These are phyloP conservation scores for Corythoichthys haematopterus DNA, from an alignment of 2,113 vertebrate species.

Conservation along the genomic window DNA sequence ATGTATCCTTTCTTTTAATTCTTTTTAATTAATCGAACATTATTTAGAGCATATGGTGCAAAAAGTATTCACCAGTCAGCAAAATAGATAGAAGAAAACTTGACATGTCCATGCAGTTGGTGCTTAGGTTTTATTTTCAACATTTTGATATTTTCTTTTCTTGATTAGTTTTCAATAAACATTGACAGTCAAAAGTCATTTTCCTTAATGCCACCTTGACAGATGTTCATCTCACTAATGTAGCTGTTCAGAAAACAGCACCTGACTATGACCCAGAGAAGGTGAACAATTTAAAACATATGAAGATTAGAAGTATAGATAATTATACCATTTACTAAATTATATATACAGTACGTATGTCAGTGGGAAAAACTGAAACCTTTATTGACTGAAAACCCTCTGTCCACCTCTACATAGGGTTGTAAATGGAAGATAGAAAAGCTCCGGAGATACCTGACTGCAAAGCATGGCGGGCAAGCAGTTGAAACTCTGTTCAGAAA, in stretches of 20 bases:
- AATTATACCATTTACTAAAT: no score
- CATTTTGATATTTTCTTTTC: no score
- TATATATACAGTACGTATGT: no score
- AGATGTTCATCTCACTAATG: constrained; percentile 83
- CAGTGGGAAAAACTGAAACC: no score
- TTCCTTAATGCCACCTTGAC: constrained; percentile 39
- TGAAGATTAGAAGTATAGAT: no score
- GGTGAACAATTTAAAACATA: constrained; percentile 52
- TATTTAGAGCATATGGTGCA: neutral
- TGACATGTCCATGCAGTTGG: no score
- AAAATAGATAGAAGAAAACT: no score
- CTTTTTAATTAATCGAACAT: neutral
- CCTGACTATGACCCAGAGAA: constrained; percentile 80
- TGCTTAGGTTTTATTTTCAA: no score
- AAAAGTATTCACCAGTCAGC: neutral
- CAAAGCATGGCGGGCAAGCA: constrained; percentile 63
- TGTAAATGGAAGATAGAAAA: constrained; percentile 81
- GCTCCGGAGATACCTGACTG: constrained; percentile 71
- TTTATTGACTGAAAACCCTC: constrained; percentile 3
- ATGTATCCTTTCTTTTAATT: constrained; percentile 71
- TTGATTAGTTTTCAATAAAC: neutral
- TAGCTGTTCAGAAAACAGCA: constrained; percentile 81
- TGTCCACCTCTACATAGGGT: constrained; percentile 59
- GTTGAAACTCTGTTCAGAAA: constrained; percentile 72
- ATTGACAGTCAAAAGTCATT: neutral